These are phyloP conservation scores for Meiosimyza decipiens DNA, from an alignment of 2,888 invertebrate species.

Conservation along the genomic window DNA sequence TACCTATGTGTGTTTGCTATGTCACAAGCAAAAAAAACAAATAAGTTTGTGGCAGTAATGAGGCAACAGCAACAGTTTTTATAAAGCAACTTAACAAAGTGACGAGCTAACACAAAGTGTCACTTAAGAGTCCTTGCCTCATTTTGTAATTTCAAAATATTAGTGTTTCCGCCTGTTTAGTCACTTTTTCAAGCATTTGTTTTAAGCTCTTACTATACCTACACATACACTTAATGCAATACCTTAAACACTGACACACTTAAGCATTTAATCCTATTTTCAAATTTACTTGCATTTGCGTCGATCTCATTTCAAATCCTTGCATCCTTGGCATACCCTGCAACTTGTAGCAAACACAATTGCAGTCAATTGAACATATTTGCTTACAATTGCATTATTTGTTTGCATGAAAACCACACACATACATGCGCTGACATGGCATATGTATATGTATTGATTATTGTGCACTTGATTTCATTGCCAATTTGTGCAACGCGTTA, in stretches of 20 bases:
- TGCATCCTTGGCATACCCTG: neutral
- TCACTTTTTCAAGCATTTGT: too few species aligned
- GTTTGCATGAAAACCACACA: constrained; percentile 11
- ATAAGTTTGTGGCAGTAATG: too few species aligned
- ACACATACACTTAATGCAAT: neutral
- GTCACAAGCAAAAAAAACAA: too few species aligned
- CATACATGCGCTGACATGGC: neutral
- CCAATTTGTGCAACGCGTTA: constrained; percentile 1
- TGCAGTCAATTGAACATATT: constrained; percentile 26
- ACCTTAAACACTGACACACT: neutral
- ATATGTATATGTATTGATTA: neutral
- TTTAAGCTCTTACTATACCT: neutral
- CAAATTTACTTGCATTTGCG: neutral
- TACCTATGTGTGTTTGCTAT: too few species aligned
- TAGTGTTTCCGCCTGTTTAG: too few species aligned
- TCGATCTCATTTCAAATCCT: neutral
- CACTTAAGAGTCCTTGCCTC: too few species aligned
- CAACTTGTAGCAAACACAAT: neutral
- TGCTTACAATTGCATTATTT: constrained; percentile 34
- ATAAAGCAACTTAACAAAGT: too few species aligned
- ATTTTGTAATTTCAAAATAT: too few species aligned
- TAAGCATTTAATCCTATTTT: constrained; percentile 12
- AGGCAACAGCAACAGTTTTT: too few species aligned
- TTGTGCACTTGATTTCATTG: constrained; percentile 21
- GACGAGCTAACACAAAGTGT: too few species aligned